Conservation (phyloP, 2,888 invertebrate species). For the Volucella inflata region DNA sequence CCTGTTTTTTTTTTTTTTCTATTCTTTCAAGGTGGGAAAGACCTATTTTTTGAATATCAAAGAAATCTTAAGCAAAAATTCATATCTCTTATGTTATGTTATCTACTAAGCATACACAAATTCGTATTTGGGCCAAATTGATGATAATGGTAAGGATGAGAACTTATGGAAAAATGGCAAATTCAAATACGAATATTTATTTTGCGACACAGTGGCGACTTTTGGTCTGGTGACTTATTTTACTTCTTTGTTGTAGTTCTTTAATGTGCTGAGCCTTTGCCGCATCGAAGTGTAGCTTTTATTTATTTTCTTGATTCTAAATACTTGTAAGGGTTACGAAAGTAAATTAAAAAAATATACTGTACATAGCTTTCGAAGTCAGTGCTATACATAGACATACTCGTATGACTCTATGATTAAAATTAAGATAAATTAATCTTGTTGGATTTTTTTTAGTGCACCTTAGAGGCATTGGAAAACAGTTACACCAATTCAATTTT, state of each 20-base stretch:
- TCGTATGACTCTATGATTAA: too few relatives aligned
- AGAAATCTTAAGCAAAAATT: constrained; percentile 19
- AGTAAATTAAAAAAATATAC: too few relatives aligned
- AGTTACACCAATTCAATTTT: too few relatives aligned
- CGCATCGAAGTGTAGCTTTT: constrained; percentile 22
- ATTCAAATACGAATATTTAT: constrained; percentile 49
- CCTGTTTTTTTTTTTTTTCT: constrained; percentile 12
- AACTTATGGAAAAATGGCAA: constrained; percentile 28
- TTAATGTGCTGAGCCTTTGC: constrained; percentile 11
- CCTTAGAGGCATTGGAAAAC: too few relatives aligned
- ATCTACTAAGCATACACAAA: constrained; percentile 46
- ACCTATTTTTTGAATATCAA: constrained; percentile 11
- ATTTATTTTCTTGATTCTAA: too few relatives aligned
- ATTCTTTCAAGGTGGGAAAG: constrained; percentile 10
- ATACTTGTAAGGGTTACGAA: too few relatives aligned
- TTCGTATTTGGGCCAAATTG: constrained; percentile 56
- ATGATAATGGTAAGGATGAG: neutral
- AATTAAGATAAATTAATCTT: too few relatives aligned
- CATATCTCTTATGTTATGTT: constrained; percentile 38
- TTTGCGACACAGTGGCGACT: constrained; percentile 64
- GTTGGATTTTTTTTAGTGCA: too few relatives aligned
- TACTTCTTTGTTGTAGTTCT: constrained; percentile 1
- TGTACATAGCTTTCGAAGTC: too few relatives aligned
- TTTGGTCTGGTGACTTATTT: constrained; percentile 49
- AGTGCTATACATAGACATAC: too few relatives aligned